Evolutionary conservation across 1,140 invertebrate species (phyloP).

Genomic region (Yoshiicerus persimilis): DNA sequence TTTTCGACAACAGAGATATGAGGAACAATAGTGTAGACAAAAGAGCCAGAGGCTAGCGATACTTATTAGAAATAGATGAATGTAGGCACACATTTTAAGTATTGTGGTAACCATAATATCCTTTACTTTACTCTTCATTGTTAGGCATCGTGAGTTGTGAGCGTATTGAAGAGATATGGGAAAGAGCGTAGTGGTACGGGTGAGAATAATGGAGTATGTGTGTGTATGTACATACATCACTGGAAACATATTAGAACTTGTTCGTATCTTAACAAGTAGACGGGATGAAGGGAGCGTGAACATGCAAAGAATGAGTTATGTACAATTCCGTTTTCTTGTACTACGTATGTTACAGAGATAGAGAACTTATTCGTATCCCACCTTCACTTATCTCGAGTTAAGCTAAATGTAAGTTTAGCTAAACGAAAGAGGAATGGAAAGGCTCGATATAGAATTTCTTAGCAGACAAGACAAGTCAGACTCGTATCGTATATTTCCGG

Average conservation of each 20-base stretch:
- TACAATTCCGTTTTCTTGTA: background rate
- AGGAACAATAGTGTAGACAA: background rate
- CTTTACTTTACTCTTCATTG: background rate
- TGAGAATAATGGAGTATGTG: background rate
- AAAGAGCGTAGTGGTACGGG: background rate
- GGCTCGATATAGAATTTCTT: background rate
- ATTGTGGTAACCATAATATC: background rate
- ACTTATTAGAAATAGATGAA: background rate
- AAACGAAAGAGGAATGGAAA: background rate
- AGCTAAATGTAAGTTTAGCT: background rate
- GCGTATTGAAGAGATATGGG: background rate
- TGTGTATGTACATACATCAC: background rate
- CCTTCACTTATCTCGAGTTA: background rate
- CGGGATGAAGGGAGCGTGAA: constrained; percentile 6
- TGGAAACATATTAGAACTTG: background rate
- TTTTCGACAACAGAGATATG: background rate
- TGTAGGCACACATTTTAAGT: background rate
- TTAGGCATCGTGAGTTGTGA: too few species aligned
- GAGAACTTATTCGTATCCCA: background rate
- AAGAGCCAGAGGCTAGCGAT: background rate
- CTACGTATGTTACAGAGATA: background rate
- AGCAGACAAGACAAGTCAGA: constrained; percentile 2
- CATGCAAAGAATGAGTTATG: constrained; percentile 20
- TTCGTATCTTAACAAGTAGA: background rate
- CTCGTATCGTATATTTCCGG: constrained; percentile 12